Conservation (phyloP, 1,140 invertebrate genomes). For the Rhyzopertha dominica region DNA sequence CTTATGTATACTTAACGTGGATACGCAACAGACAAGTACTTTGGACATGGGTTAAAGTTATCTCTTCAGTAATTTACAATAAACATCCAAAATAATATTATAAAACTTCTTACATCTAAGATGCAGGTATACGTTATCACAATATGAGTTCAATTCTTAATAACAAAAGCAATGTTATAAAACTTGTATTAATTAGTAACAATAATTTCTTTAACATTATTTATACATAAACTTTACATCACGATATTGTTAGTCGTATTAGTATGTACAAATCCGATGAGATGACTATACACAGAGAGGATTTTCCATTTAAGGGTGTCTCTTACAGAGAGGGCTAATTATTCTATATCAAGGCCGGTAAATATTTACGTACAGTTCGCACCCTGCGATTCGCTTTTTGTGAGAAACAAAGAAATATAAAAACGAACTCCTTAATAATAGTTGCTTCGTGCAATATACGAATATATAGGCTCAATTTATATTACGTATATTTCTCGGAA, state of each 20-base stretch:
- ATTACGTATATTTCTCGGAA: constrained; percentile 33
- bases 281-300: not conserved
- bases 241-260: not conserved
- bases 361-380: constrained; percentile 24
- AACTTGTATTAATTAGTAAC: constrained; percentile 14
- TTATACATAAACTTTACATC: constrained; percentile 3
- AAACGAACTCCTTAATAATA: constrained; percentile 10
- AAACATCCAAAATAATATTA: too few species aligned
- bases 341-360: constrained; percentile 3
- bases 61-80: too few species aligned
- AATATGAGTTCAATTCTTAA: constrained; percentile 32
- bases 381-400: constrained; percentile 41
- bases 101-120: too few species aligned
- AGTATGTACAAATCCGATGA: not conserved
- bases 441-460: constrained; percentile 25
- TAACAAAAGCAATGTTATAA: constrained; percentile 18
- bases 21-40: too few species aligned
- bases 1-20: too few species aligned
- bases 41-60: too few species aligned
- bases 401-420: constrained; percentile 8
- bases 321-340: not conserved
- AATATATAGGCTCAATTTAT: constrained; percentile 41
- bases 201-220: constrained; percentile 11
- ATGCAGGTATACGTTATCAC: too few species aligned
- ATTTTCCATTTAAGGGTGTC: constrained; percentile 3